These are phyloP conservation scores for Aradus depressus DNA, from an alignment of 2,888 invertebrate genomes.

Conservation along the genomic window DNA sequence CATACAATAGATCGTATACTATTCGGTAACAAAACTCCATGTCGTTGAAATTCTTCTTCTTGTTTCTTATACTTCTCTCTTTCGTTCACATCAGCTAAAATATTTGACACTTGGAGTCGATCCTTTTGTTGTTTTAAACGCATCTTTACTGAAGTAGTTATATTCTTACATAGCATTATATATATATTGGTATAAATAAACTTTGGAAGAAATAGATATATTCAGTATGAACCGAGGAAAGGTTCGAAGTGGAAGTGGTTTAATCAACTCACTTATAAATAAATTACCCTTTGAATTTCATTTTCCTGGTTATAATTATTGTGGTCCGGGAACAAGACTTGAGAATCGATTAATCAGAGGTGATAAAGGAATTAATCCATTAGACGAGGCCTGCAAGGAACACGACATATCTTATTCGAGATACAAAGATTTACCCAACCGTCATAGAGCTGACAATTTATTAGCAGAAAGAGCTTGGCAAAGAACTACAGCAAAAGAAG, in stretches of 20 bases:
- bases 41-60: too few relatives aligned
- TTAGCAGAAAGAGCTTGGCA: conserved; percentile 19
- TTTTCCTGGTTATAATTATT: conserved; percentile 16
- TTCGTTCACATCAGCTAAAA: too few relatives aligned
- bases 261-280: conserved; percentile 6
- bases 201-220: too few relatives aligned
- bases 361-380: conserved; percentile 34
- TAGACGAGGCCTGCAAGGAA: conserved; percentile 34
- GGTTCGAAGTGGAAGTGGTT: not conserved
- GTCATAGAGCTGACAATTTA: conserved; percentile 18
- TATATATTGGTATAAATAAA: too few relatives aligned
- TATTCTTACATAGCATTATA: too few relatives aligned
- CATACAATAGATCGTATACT: conserved; percentile 31
- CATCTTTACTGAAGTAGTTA: conserved; percentile 27
- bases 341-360: conserved; percentile 32
- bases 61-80: too few relatives aligned
- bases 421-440: conserved; percentile 15
- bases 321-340: conserved; percentile 19
- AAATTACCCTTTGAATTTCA: too few relatives aligned
- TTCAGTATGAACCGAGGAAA: too few relatives aligned
- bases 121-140: too few relatives aligned
- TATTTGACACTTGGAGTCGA: too few relatives aligned
- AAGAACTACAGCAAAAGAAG: conserved; percentile 20
- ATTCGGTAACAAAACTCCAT: conserved; percentile 22
- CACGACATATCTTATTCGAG: conserved; percentile 34